Evolutionary conservation across 1,140 invertebrate genomes (phyloP), one percentile per base, ranked within the genome.

Genomic region (Calephelis virginiensis): DNA sequence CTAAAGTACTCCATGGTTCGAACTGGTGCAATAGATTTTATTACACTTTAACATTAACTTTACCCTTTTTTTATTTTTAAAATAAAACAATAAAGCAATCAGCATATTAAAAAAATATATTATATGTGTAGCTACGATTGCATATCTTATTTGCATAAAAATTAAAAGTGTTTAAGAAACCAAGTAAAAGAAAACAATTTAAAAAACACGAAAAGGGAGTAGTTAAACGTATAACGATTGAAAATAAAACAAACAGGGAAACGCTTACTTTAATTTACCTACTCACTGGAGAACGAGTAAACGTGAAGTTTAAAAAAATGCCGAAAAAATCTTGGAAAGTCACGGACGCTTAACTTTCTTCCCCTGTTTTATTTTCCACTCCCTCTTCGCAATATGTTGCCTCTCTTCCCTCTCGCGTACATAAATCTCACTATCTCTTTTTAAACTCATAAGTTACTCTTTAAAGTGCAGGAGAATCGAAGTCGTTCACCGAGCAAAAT

Each of bases 311-410:
- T 89, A 91, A 87, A 90, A 82, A 90, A 89, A 91, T 81, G 84
- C 76, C 80, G 76, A 89, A 91, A 89, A 91, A 91, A 86, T 85
- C 86, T 90, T 88, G 83, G 87, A 89, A 91, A 91, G 89, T 91
- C 89, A 91, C 87, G 89, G 89, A 88, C 86, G 89, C 86, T 91
- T 91, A 91, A 91, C 89, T 91, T 91, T 89, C 82, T 84, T 90
- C 87, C 89, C 89, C 87, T 83, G 84, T 89, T 90, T 91, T 90
- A 90, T 90, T 91, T 87, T 89, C 81, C 82, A 77, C 83, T 86
- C 86, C 86, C 86, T 89, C 77, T 82, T 80, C 71, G 72, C 79
- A 77, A 71, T 81, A 68, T 64, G 66, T 68, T 75, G 68, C 78
- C 76, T 76, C 80, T 73, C 64, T 73, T 83, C 73, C 66, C 61